phyloP scores from a whole-genome alignment of 1,140 invertebrate species.

The Muscidifurax raptorellus region DNA sequence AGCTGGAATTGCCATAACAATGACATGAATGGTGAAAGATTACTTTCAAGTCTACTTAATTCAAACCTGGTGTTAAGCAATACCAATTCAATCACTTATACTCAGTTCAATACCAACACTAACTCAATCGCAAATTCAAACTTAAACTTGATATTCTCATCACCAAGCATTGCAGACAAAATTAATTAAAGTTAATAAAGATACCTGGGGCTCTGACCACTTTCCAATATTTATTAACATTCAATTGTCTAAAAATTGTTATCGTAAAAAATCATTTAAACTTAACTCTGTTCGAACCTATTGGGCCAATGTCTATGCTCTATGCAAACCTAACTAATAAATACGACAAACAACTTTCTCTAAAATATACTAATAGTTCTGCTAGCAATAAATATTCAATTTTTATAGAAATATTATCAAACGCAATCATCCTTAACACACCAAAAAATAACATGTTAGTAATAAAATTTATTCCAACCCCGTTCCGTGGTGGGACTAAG shows the following conservation, averaged over 20 bases:
- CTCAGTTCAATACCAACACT: neutral
- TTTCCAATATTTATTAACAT: neutral
- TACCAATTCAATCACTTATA: neutral
- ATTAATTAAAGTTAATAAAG: no score
- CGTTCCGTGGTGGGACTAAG: neutral
- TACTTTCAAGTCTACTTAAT: neutral
- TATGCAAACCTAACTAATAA: neutral
- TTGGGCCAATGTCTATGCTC: neutral
- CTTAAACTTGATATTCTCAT: no score
- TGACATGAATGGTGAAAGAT: neutral
- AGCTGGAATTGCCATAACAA: slow-evolving; percentile 21
- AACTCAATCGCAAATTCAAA: no score
- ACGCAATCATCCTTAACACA: neutral
- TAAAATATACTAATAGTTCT: neutral
- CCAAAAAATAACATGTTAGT: neutral
- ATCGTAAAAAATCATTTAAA: neutral
- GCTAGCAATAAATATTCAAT: neutral
- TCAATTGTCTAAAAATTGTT: neutral
- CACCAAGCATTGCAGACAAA: no score
- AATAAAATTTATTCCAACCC: neutral
- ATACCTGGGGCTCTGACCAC: no score
- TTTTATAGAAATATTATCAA: neutral
- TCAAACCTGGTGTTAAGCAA: neutral
- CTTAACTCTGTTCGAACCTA: neutral
- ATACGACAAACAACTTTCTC: neutral